Base-by-base conservation (phyloP, 2,888 invertebrate genomes). In the Cristatella mucedo region DNA sequence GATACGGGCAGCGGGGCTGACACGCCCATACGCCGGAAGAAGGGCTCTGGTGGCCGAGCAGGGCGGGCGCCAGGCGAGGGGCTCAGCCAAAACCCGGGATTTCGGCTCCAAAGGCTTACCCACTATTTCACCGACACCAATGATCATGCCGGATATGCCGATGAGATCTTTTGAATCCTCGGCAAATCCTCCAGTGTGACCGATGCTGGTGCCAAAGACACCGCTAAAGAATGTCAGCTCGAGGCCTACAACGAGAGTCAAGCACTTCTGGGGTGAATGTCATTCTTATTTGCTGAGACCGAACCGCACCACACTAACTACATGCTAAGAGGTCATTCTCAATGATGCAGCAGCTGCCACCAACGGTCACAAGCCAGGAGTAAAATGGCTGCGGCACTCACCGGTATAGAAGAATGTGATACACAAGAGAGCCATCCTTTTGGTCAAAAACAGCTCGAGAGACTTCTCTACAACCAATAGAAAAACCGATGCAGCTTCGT, bases 171-270 rank as follows among this genome's bases (percentile, higher is more conserved):
- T 89, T 0, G 80, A 77, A 33, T 77, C 74, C 18, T 33, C 36
- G 0, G 81, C 80, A 59, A 91, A 77, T 5, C 73, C 68, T 37
- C 72, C 60, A 0, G 87, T 93, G 61, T 84, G 84, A 0, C 89
- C 86, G 46, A 97, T 78, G 49, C 83, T 79, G 0, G 87, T 75
- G 21, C 91, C 83, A 69, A 93, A 97, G 1, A 97, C 89, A 0
- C 89, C 89, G 56, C 87, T 87, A 71, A 82, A 91, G 72, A 95
- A 95, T 0, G 89, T 87, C 31, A 89, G 66, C 59, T 85, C 87
- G 41, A 93, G 68, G 19, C 95, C 87, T 83, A 49, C 5, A 53
- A 49, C 29, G 36, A 33, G 29, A 37, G 26, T 9, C 26, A 26
- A n/a, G 6, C 21, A 40, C 41, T 19, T 15, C n/a, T 13, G 13